Base-by-base conservation (phyloP, 2,113 vertebrate genomes). In the Cebus imitator region DNA sequence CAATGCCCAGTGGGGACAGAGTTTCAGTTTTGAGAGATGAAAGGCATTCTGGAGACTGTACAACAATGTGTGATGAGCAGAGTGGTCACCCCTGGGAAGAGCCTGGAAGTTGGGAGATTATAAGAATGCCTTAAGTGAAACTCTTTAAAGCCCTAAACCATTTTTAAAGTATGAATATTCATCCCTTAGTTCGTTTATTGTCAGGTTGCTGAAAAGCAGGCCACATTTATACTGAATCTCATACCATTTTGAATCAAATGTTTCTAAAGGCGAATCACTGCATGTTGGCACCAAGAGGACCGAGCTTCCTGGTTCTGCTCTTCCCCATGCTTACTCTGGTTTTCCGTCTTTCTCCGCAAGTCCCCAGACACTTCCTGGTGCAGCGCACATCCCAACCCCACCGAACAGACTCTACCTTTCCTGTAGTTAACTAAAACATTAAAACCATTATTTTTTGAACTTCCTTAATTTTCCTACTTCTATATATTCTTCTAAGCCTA, bases 381-480 rank as follows among this genome's bases (percentile, higher is more conserved):
- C 18, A 18, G n/a, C 2, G 32, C 18, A 18, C n/a, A 61, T 4
- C 64, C 76, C 64, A 8, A 5, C 10, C 37, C 17, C 13, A 25
- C 83, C 6, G 23, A 9, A 43, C 66, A 23, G 57, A 57, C 21
- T 87, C 30, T 45, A 4, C 32, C 37, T 76, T 83, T 85, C 52
- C 92, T 86, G 43, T 8, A 16, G 43, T 45, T 61, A 48, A 76
- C 72, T 18, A 43, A 55, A 55, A 92, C 35, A 13, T 25, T 18
- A 30, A 78, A 83, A 35, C 21, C 40, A 58, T 90, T 84, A 87
- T 58, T 90, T n/a, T 88, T 25, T 30, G 20, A 83, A 92, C 37
- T 64, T 55, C 70, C 85, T 87, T 83, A 52, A 87, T 90, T 73
- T 78, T 55, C 45, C 79, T 61, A 81, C 52, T 57, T 90, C 64